These are phyloP conservation scores for Microctonus brassicae DNA, from an alignment of 2,888 invertebrate genomes.

Conservation along the genomic window DNA sequence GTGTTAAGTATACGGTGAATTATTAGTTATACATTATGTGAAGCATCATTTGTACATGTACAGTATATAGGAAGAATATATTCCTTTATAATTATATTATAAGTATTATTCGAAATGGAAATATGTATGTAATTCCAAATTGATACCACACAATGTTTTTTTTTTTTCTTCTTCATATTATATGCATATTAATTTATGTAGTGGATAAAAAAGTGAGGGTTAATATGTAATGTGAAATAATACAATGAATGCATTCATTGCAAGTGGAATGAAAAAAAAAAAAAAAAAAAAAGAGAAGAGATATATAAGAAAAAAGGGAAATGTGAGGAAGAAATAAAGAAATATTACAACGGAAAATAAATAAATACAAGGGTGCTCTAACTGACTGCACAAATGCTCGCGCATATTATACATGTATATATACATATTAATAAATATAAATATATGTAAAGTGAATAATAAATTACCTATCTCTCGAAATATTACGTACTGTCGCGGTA, in stretches of 20 bases:
- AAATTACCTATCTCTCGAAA: neutral
- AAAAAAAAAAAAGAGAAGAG: neutral
- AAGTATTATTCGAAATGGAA: neutral
- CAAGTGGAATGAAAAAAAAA: neutral
- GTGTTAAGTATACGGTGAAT: constrained; percentile 29
- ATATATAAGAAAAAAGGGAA: neutral
- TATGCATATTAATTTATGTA: constrained; percentile 1
- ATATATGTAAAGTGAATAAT: neutral
- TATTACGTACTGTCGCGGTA: constrained; percentile 1
- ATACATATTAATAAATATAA: constrained; percentile 1
- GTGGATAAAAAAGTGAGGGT: neutral
- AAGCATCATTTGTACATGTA: neutral
- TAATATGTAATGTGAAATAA: neutral
- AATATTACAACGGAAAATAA: constrained; percentile 31
- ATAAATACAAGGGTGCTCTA: constrained; percentile 30
- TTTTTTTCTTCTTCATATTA: neutral
- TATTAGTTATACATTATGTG: constrained; percentile 5
- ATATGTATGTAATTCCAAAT: constrained; percentile 1
- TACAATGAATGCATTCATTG: neutral
- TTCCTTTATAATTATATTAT: constrained; percentile 11
- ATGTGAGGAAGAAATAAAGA: too few species aligned
- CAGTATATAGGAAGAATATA: neutral
- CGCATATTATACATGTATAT: too few species aligned
- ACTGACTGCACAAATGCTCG: constrained; percentile 37
- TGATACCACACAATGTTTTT: neutral